Evolutionary conservation across 2,797 vertebrate genomes (phyloP).

Genomic region (Lacerta bilineata): DNA sequence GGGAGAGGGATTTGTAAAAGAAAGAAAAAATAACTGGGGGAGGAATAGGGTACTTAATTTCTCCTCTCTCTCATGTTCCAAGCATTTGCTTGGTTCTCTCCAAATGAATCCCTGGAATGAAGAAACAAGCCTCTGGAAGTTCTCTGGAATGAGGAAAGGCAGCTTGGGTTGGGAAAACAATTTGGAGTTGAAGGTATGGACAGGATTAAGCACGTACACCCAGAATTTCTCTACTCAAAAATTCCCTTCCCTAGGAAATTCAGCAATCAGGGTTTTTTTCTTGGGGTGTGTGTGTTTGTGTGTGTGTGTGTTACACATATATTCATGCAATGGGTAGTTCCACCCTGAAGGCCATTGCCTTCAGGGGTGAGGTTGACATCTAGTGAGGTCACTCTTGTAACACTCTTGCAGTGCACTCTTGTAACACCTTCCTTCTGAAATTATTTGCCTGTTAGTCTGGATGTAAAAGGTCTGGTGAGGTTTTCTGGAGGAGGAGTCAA

Average conservation of each 20-base stretch:
- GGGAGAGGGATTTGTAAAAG: not conserved
- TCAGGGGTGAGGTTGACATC: not conserved
- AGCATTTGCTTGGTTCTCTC: not conserved
- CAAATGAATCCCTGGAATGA: too few relatives aligned
- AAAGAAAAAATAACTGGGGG: not conserved
- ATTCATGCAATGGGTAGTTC: not conserved
- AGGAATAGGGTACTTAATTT: not conserved
- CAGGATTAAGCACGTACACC: not conserved
- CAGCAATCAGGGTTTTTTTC: not conserved
- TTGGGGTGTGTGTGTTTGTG: too few relatives aligned
- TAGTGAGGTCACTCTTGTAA: not conserved
- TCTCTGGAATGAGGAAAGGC: not conserved
- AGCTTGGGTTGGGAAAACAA: not conserved
- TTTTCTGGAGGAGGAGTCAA: not conserved
- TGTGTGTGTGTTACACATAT: too few relatives aligned
- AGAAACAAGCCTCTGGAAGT: not conserved
- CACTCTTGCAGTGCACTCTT: too few relatives aligned
- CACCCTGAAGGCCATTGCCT: not conserved
- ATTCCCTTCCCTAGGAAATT: not conserved
- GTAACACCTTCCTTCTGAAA: not conserved
- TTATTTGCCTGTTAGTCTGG: not conserved
- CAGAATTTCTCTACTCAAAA: not conserved
- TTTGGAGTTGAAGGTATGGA: not conserved
- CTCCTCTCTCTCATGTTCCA: not conserved
- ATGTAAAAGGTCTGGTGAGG: not conserved